Evolutionary conservation across 1,140 invertebrate genomes (phyloP), one percentile per base, ranked within the genome.

Genomic region (Atopsyche davidsoni): DNA sequence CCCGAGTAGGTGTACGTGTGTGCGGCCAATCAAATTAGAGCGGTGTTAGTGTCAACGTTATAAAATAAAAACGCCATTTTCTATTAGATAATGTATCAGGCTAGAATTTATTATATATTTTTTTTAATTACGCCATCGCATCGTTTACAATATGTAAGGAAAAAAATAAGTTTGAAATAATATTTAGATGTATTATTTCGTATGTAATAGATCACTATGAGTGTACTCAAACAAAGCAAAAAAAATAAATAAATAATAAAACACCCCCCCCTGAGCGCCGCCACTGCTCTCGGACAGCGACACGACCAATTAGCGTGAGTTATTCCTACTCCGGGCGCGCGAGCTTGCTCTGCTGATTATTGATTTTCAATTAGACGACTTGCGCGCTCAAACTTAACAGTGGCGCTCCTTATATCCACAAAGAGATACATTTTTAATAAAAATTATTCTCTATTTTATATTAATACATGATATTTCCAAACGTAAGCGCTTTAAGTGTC

Each of bases 361-460:
- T 53, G 55, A 57, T 57, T 57, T 57, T 43, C 55, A 57, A 57
- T 57, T 57, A 57, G 51, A 32, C 43, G 35, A n/a, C n/a, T n/a
- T n/a, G n/a, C n/a, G n/a, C n/a, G n/a, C 25, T 28, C 13, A 28
- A 9, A n/a, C 25, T 28, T 28, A 28, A 28, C 13, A 9, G 7
- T 9, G 7, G 25, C 25, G 7, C 7, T 13, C 7, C 13, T 13
- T 28, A 9, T 28, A 9, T 13, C 25, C 13, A 28, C 13, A 28
- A 9, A 9, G 13, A 28, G 25, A n/a, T 28, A 28, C 25, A 28
- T 28, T 9, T 28, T 28, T 28, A 28, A n/a, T n/a, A n/a, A n/a
- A n/a, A n/a, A n/a, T n/a, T n/a, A n/a, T n/a, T 28, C 25, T 28
- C 7, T 28, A 28, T 28, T 28, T 28, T 28, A 28, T 28, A 28